These are phyloP conservation scores for Pseudanteris insignis DNA, from an alignment of 2,888 invertebrate species.

Conservation along the genomic window DNA sequence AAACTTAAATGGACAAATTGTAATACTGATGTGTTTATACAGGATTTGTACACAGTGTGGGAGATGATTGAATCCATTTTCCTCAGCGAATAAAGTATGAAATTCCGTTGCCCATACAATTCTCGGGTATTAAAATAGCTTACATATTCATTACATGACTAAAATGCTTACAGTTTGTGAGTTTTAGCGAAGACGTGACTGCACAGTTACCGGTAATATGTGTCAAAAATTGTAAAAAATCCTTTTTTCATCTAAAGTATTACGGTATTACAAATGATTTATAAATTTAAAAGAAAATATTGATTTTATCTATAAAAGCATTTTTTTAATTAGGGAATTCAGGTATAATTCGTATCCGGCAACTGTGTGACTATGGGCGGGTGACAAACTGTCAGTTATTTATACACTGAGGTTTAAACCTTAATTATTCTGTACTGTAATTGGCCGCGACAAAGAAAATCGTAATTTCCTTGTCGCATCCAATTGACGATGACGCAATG, in stretches of 20 bases:
- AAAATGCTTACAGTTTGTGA: conserved; percentile 20
- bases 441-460: conserved; percentile 34
- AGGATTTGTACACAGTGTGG: no score
- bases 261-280: no score
- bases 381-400: conserved; percentile 36
- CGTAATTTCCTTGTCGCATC: conserved; percentile 28
- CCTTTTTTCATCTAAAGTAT: no score
- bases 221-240: no score
- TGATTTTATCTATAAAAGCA: no score
- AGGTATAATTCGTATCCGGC: no score
- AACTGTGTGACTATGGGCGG: conserved; percentile 33
- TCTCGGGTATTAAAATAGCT: conserved; percentile 15
- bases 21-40: no score
- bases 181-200: conserved; percentile 20
- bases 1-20: no score
- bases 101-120: conserved; percentile 1
- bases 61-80: no score
- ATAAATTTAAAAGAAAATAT: no score
- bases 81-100: no score
- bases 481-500: conserved; percentile 28
- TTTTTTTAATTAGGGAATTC: no score
- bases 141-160: conserved; percentile 18
- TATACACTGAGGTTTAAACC: conserved; percentile 35
- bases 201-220: conserved; percentile 20
- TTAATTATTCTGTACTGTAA: conserved; percentile 32